phyloP scores from a whole-genome alignment of 2,888 invertebrate genomes.

The Sympetrum striolatum region DNA sequence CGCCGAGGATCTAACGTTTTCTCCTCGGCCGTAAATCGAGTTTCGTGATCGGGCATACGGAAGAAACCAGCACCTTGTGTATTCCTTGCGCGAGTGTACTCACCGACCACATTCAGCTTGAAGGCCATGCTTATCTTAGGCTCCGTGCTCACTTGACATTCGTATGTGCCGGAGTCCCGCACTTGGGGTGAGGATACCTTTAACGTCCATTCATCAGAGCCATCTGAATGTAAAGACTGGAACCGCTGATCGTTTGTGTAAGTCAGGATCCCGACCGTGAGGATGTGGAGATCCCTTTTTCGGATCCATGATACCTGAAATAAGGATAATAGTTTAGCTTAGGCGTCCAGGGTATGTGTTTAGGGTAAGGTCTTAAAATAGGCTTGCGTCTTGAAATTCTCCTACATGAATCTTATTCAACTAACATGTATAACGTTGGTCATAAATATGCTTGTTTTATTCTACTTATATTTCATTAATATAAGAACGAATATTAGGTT shows the following conservation, averaged over 20 bases:
- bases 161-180: slow-evolving; percentile 73
- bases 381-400: too few relatives aligned
- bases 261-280: slow-evolving; percentile 75
- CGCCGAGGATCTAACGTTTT: too few relatives aligned
- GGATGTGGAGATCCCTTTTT: slow-evolving; percentile 79
- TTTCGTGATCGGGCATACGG: neutral
- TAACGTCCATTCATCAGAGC: slow-evolving; percentile 75
- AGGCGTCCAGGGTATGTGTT: too few relatives aligned
- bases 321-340: neutral
- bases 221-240: slow-evolving; percentile 73
- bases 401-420: too few relatives aligned
- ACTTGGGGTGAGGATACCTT: slow-evolving; percentile 74
- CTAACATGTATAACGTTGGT: too few relatives aligned
- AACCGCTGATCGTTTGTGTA: slow-evolving; percentile 78
- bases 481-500: too few relatives aligned
- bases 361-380: too few relatives aligned
- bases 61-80: too few relatives aligned
- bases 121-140: slow-evolving; percentile 79
- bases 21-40: too few relatives aligned
- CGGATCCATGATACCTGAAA: slow-evolving; percentile 81
- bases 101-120: slow-evolving; percentile 78
- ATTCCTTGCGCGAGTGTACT: slow-evolving; percentile 56
- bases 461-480: too few relatives aligned
- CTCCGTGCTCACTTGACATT: slow-evolving; percentile 80
- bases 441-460: too few relatives aligned